Base-by-base conservation (phyloP, 1,140 invertebrate genomes). In the Mylabris phalerata region DNA sequence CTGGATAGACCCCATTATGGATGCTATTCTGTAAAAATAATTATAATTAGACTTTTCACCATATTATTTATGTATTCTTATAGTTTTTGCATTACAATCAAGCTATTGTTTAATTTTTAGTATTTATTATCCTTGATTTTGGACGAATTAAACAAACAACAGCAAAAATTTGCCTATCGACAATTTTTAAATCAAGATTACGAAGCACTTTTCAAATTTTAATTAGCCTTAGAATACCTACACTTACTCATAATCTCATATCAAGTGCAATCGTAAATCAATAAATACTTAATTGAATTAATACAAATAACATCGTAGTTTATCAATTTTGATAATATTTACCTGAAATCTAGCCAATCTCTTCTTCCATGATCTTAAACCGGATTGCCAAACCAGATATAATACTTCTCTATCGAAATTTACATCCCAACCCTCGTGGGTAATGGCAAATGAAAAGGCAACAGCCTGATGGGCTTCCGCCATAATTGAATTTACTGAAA, bases 401-500 rank as follows among this genome's bases (percentile, higher is more conserved):
- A 95, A 80, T 25, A 98, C 93, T 77, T 98, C 95, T 60, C 92
- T 82, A 72, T 99, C 95, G 73, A 98, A 95, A 74, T 97, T 93
- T 25, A 98, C 90, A 70, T 97, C 89, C 79, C 95, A 92, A 66
- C 95, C 96, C 75, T 99, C 97, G 71, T 98, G 95, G 48, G 95
- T 96, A 60, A 99, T 93, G 26, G 92, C 84, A 77, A 99, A 98
- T 50, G 92, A 95, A 76, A 99, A 98, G 44, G 95, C 96, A 48
- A 98, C 96, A 62, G 96, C 96, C 54, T 91, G 88, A 80, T 98
- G 95, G 57, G 96, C 95, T 89, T 99, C 96, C 71, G 96, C 96
- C 96, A 98, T 98, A 47, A 32, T 32, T 7, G 4, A 32, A 19
- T 19, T 7, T 5, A 32, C 32, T 32, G 32, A 32, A 32, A 32